Percentiles rank a stretch among this genome's conserved stretches.
Evolutionary conservation across 1,140 invertebrate genomes (phyloP).

Genomic region (Dolichoris vasculosae): DNA sequence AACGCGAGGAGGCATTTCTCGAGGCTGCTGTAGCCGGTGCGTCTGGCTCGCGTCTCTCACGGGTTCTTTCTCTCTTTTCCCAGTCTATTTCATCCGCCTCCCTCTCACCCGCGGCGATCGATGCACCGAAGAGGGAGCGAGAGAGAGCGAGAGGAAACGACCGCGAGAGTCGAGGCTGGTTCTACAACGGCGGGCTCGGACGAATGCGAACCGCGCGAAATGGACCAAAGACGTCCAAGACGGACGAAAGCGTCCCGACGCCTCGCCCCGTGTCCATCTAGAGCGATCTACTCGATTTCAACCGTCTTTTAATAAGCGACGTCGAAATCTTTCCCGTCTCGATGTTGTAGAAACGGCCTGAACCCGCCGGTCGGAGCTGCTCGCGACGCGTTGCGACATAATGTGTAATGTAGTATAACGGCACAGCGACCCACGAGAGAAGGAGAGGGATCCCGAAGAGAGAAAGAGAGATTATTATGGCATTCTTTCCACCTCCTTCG

Average conservation of each 20-base stretch:
- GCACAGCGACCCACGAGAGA: conserved; percentile 13
- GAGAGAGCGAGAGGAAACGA: background rate
- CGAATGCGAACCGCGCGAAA: too few species aligned
- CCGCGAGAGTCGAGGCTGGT: background rate
- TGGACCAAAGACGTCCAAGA: too few species aligned
- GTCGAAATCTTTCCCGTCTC: background rate
- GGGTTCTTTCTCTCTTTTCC: background rate
- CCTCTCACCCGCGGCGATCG: background rate
- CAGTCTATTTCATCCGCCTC: background rate
- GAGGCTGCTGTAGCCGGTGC: conserved; percentile 30
- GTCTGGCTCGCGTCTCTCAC: conserved; percentile 35
- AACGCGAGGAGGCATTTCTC: conserved; percentile 25
- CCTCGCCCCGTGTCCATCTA: background rate
- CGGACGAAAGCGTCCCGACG: background rate
- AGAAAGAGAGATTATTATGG: conserved; percentile 30
- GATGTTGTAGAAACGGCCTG: background rate
- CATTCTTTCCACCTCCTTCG: conserved; percentile 36
- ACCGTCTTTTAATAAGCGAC: background rate
- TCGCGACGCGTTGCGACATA: conserved; percentile 37
- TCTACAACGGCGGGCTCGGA: background rate
- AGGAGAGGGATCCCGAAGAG: background rate
- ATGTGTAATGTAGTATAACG: conserved; percentile 42
- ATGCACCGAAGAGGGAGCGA: conserved; percentile 2
- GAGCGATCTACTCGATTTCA: conserved; percentile 3
- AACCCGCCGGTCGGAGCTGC: background rate